These are phyloP conservation scores for Empis livida DNA, from an alignment of 2,888 invertebrate genomes.

Conservation along the genomic window DNA sequence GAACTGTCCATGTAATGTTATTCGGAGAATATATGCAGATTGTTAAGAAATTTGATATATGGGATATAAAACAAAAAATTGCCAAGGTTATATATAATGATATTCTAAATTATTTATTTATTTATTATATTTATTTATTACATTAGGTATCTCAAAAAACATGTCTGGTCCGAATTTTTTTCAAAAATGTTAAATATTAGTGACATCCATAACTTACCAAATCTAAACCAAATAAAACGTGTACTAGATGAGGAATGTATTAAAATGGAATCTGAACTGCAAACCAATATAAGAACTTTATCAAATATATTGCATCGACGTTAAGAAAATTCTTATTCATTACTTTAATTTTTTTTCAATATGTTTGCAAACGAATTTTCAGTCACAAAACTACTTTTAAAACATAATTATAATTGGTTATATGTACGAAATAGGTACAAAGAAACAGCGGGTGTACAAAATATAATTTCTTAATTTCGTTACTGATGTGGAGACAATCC, in stretches of 20 bases:
- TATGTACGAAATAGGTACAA: too few species aligned
- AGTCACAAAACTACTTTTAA: too few species aligned
- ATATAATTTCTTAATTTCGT: too few species aligned
- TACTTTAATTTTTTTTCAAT: too few species aligned
- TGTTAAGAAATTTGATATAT: constrained; percentile 47
- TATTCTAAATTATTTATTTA: neutral
- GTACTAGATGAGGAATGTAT: constrained; percentile 30
- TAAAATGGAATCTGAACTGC: constrained; percentile 35
- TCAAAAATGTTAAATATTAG: constrained; percentile 70
- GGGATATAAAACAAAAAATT: constrained; percentile 59
- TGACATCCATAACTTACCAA: constrained; percentile 58
- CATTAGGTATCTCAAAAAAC: constrained; percentile 55
- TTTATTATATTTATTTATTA: constrained; percentile 4
- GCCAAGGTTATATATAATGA: too few species aligned
- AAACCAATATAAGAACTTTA: constrained; percentile 32
- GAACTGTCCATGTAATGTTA: constrained; percentile 75
- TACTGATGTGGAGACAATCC: too few species aligned
- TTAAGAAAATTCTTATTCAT: constrained; percentile 2
- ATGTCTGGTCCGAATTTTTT: constrained; percentile 74
- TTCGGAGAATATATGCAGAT: constrained; percentile 86
- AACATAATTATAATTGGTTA: too few species aligned
- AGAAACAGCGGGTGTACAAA: too few species aligned
- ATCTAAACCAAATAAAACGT: constrained; percentile 40
- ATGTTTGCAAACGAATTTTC: too few species aligned
- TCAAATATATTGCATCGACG: constrained; percentile 34